A percentile compares a stretch with the other conserved stretches of the same genome.
Evolutionary conservation across 2,888 invertebrate genomes (phyloP).

Genomic region (Cephus rjabovi): DNA sequence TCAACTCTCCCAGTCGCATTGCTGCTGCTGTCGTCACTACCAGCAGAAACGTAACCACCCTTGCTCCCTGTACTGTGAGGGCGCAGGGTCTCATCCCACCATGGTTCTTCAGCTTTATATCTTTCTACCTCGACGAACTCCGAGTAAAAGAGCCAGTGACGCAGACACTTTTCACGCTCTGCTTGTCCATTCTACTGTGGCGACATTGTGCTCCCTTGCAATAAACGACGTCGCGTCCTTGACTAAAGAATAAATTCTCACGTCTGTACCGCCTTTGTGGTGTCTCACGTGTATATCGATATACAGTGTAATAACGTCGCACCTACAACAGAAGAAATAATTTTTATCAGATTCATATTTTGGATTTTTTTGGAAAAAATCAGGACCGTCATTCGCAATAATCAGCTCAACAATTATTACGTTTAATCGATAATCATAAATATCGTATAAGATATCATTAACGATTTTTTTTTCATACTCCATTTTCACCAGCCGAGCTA

Average conservation of each 20-base stretch:
- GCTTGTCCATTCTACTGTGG: neutral
- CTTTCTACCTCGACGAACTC: constrained; percentile 24
- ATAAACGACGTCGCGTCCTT: constrained; percentile 3
- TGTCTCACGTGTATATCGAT: neutral
- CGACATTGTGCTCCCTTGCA: neutral
- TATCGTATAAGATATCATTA: neutral
- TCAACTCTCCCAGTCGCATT: constrained; percentile 5
- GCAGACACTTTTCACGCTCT: constrained; percentile 13
- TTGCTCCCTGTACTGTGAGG: constrained; percentile 1
- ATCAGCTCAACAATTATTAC: neutral
- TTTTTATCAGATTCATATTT: neutral
- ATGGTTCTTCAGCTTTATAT: constrained; percentile 18
- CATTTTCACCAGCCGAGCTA: neutral
- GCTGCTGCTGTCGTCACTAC: neutral
- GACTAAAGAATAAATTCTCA: constrained; percentile 5
- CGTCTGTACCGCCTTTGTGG: neutral
- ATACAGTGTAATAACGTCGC: neutral
- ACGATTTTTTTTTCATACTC: neutral
- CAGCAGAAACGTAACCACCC: neutral
- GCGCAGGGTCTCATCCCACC: neutral
- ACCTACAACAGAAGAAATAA: neutral
- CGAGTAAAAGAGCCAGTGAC: constrained; percentile 22
- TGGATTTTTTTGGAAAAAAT: neutral
- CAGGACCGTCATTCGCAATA: neutral
- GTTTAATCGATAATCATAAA: neutral